phyloP scores from a whole-genome alignment of 2,888 invertebrate genomes.

The Agriotes lineatus region DNA sequence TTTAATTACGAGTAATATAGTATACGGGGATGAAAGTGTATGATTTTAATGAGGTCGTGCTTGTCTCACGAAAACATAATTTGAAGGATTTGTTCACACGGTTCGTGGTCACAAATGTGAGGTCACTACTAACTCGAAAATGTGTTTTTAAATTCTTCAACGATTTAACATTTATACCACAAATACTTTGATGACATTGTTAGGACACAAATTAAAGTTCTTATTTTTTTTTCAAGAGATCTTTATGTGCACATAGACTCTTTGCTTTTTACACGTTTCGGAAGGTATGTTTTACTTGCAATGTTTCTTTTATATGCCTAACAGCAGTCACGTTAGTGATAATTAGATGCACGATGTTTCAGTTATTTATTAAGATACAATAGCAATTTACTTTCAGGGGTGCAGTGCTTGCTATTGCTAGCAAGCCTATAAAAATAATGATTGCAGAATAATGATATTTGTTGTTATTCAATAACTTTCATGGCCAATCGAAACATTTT shows the following conservation, averaged over 20 bases:
- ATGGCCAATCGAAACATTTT: too few species aligned
- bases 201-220: too few species aligned
- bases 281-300: neutral
- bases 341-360: neutral
- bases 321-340: too few species aligned
- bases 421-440: neutral
- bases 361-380: neutral
- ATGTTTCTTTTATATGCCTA: too few species aligned
- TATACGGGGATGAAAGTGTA: neutral
- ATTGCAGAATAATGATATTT: neutral
- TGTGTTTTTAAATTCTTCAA: neutral
- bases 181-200: too few species aligned
- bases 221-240: too few species aligned
- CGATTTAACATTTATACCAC: too few species aligned
- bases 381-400: neutral
- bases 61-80: constrained; percentile 12
- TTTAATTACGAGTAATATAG: too few species aligned
- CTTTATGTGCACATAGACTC: too few species aligned
- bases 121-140: neutral
- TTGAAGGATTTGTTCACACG: constrained; percentile 12
- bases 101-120: neutral
- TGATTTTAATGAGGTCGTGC: constrained; percentile 3
- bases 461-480: neutral
- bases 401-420: neutral
- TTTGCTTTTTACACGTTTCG: too few species aligned